A percentile compares a stretch with the other conserved stretches of the same genome.
Conservation (phyloP, 2,113 vertebrate species). For the Hiodon alosoides region DNA sequence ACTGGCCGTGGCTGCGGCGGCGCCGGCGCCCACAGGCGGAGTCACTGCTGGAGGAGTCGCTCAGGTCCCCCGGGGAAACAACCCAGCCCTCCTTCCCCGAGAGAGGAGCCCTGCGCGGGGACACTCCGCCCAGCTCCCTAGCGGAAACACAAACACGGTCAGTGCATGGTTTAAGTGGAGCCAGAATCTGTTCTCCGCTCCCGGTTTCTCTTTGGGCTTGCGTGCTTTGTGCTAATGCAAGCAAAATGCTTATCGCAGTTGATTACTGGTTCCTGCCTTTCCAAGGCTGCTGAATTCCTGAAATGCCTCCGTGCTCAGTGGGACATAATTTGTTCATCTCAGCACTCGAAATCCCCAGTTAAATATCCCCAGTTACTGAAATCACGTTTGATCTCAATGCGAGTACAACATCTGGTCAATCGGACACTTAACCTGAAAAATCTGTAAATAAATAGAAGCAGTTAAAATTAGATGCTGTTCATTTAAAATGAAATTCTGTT, state of each 20-base stretch:
- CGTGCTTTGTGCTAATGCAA: constrained; percentile 16
- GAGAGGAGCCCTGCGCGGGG: constrained; percentile 31
- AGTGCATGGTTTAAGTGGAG: constrained; percentile 8
- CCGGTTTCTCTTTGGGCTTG: constrained; percentile 2
- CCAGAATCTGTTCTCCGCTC: neutral
- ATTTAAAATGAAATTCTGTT: no score
- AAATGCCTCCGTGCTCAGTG: constrained; percentile 20
- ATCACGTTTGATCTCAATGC: no score
- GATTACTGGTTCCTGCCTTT: constrained; percentile 11
- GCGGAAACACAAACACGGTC: constrained; percentile 11
- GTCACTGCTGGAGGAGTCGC: constrained; percentile 63
- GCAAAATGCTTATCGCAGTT: constrained; percentile 21
- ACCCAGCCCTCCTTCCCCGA: constrained; percentile 29
- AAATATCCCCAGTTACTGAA: no score
- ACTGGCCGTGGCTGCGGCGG: constrained; percentile 38
- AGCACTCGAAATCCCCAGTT: neutral
- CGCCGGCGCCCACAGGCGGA: constrained; percentile 46
- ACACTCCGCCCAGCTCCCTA: constrained; percentile 33
- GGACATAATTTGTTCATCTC: neutral
- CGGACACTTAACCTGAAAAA: no score
- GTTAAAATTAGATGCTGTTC: no score
- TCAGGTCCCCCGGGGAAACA: constrained; percentile 51
- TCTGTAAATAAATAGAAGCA: no score
- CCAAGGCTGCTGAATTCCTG: constrained; percentile 25
- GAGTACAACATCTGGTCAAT: no score